Conservation (phyloP, 64 coral and sea anemone species). For the Platygyra sinensis region DNA sequence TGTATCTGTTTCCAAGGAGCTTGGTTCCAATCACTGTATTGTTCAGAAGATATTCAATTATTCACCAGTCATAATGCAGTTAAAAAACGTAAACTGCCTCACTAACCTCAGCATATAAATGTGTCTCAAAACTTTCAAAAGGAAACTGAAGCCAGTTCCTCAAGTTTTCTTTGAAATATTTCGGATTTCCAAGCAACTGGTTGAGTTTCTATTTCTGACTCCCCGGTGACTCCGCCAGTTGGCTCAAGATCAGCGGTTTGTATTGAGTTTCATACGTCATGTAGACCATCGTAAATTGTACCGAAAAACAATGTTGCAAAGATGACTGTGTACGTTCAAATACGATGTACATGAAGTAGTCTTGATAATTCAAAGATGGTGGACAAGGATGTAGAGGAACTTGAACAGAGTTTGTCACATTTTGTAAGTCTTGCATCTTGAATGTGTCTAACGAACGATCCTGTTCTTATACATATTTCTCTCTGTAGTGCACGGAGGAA, state of each 20-base stretch:
- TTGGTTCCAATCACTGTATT: not conserved
- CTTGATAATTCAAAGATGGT: not conserved
- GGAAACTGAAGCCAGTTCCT: not conserved
- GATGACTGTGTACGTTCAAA: not conserved
- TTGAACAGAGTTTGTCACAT: constrained; percentile 9
- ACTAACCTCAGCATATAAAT: not conserved
- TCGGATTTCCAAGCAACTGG: too few relatives aligned
- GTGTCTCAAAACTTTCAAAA: not conserved
- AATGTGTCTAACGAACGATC: not conserved
- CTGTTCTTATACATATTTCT: not conserved
- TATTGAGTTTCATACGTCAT: not conserved
- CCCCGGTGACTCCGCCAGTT: too few relatives aligned
- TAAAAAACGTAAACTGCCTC: not conserved
- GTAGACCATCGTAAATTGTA: too few relatives aligned
- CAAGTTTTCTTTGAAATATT: too few relatives aligned
- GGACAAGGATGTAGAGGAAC: not conserved
- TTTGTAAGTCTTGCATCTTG: constrained; percentile 7
- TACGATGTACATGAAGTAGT: not conserved
- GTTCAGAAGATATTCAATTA: not conserved
- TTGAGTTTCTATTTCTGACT: not conserved
- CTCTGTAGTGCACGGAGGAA: not conserved
- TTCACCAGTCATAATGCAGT: not conserved
- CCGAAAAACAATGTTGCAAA: too few relatives aligned
- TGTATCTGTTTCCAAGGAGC: not conserved
- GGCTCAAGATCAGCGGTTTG: too few relatives aligned